A percentile compares a stretch with the other conserved stretches of the same genome.
Evolutionary conservation across 2,797 vertebrate genomes (phyloP).

Genomic region (Coregonus suidteri): DNA sequence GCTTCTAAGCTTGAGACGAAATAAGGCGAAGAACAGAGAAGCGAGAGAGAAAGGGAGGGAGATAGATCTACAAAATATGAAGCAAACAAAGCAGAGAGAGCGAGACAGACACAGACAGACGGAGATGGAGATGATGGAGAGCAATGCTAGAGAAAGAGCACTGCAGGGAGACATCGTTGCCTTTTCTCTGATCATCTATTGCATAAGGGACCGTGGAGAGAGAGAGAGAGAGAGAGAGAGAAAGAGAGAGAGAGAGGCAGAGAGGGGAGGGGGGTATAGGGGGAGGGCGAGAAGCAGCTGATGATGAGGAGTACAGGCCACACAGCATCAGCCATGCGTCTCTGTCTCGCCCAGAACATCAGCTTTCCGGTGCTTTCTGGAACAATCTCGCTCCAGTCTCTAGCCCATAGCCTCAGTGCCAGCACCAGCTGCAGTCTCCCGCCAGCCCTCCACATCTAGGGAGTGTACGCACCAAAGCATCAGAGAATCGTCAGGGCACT

Average conservation of each 20-base stretch:
- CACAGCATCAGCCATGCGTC: conserved; percentile 45
- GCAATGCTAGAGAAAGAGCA: not conserved
- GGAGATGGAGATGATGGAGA: not conserved
- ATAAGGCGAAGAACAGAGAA: conserved; percentile 11
- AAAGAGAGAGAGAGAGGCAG: too few relatives aligned
- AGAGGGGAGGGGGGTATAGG: too few relatives aligned
- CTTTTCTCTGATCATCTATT: conserved; percentile 29
- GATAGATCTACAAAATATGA: not conserved
- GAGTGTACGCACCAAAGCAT: conserved; percentile 38
- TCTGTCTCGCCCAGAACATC: conserved; percentile 52
- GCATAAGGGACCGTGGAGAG: conserved; percentile 30
- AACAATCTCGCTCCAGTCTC: conserved; percentile 46
- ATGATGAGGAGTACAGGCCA: conserved; percentile 44
- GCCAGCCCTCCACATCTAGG: conserved; percentile 39
- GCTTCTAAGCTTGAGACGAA: not conserved
- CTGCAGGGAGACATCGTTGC: conserved; percentile 11
- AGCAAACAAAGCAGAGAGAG: not conserved
- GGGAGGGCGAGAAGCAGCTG: conserved; percentile 31
- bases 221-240: too few relatives aligned
- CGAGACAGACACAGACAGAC: conserved; percentile 6
- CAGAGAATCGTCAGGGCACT: conserved; percentile 44
- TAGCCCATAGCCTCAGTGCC: conserved; percentile 51
- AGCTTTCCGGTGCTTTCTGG: conserved; percentile 54
- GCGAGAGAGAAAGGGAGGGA: not conserved
- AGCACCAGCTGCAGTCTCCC: conserved; percentile 43